Base-by-base conservation (phyloP, 2,113 vertebrate species). In the Elephantulus edwardii region DNA sequence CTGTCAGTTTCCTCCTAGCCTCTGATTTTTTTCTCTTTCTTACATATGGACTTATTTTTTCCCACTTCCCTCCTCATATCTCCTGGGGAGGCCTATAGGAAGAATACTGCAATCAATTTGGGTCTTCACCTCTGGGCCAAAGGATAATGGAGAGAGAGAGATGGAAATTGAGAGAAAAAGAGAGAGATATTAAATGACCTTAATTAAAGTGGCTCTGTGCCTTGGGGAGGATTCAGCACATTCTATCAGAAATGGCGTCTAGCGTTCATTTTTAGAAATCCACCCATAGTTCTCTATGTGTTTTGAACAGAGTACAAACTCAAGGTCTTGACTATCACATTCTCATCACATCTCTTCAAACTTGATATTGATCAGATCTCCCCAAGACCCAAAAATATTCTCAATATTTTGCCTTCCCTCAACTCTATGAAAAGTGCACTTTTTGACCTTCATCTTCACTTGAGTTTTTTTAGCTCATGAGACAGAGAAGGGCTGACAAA, bases 41-140 rank as follows among this genome's bases (percentile, higher is more conserved):
- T 93, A 76, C 76, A 60, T 81, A 50, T 50, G 84, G 68, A 70
- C 77, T 90, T 86, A 64, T 90, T 86, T 92, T 19, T 86, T 26
- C 56, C 72, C 60, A 10, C 62, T 88, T 94, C 20, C 50, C 78
- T 77, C 64, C 30, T 89, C 28, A 24, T 91, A 40, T 88, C 35
- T 83, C 52, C 66, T 90, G 20, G 70, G 38, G 42, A 91, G 54
- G 28, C 35, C 80, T 88, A n/a, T 4, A 50, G 83, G 40, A 92
- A 92, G 52, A 19, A 44, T 82, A 20, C 35, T 79, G 87, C n/a
- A n/a, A 3, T 86, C 35, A 79, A 5, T 81, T 80, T 92, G 24
- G 82, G 28, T 75, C 11, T n/a, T 50, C 68, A 58, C 30, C 8
- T 50, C 40, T 72, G 74, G 20, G 9, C 46, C 76, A 50, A 44